phyloP scores from a whole-genome alignment of 2,113 vertebrate genomes.

The Semnornis frantzii region DNA sequence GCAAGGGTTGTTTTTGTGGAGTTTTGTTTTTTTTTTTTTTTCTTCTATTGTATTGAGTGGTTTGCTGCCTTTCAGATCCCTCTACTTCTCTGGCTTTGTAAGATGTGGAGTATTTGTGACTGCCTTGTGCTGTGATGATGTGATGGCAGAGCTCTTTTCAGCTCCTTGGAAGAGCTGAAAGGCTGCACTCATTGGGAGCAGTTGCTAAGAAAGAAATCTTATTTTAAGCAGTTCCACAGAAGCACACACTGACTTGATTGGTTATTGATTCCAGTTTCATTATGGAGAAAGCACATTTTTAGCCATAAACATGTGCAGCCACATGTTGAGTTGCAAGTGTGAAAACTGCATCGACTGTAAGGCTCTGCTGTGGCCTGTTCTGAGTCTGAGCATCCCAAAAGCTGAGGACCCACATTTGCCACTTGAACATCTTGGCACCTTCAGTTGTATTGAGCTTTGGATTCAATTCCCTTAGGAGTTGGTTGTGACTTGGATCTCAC shows the following conservation, averaged over 20 bases:
- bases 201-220: conserved; percentile 61
- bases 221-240: conserved; percentile 66
- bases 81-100: neutral
- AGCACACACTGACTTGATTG: conserved; percentile 59
- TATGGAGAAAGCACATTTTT: conserved; percentile 43
- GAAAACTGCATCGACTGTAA: neutral
- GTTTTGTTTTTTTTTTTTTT: neutral
- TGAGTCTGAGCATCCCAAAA: neutral
- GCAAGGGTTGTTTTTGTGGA: neutral
- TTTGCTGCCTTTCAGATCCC: conserved; percentile 23
- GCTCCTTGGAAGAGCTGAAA: conserved; percentile 60
- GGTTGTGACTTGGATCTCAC: conserved; percentile 29
- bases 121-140: conserved; percentile 1
- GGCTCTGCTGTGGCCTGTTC: neutral
- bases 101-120: conserved; percentile 37
- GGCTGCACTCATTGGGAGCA: neutral
- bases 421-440: neutral
- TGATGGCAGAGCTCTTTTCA: conserved; percentile 53
- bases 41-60: neutral
- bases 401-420: neutral
- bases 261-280: conserved; percentile 67
- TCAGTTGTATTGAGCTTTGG: neutral
- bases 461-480: neutral
- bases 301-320: neutral
- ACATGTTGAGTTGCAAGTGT: conserved; percentile 29